These are phyloP conservation scores for Sarcoramphus papa DNA, from an alignment of 2,797 vertebrate species.

Conservation along the genomic window DNA sequence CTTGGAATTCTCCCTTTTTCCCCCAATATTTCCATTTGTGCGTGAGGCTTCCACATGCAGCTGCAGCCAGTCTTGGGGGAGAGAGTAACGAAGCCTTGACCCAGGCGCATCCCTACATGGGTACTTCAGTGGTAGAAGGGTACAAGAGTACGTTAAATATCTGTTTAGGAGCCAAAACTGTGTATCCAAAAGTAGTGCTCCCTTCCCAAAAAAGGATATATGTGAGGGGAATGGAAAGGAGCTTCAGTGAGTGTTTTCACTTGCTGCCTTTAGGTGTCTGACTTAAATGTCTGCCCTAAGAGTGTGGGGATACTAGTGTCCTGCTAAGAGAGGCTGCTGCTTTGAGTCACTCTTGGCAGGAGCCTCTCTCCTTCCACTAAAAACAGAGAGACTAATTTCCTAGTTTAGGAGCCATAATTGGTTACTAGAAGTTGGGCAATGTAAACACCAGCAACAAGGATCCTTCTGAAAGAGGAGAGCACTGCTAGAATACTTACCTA, in stretches of 20 bases:
- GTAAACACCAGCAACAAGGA: not conserved
- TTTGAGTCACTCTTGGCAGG: not conserved
- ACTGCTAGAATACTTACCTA: not conserved
- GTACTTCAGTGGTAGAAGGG: not conserved
- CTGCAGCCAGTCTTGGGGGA: not conserved
- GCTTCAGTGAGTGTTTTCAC: not conserved
- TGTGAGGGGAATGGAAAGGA: not conserved
- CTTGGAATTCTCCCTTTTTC: not conserved
- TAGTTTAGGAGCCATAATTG: not conserved
- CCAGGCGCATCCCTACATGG: not conserved
- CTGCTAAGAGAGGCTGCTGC: not conserved
- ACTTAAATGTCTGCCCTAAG: not conserved
- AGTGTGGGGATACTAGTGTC: not conserved
- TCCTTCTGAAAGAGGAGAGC: not conserved
- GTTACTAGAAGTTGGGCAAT: not conserved
- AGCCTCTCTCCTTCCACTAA: not conserved
- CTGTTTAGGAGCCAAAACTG: not conserved
- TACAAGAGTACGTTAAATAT: not conserved
- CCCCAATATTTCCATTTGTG: not conserved
- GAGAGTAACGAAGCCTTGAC: not conserved
- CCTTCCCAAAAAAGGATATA: not conserved
- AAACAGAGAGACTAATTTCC: not conserved
- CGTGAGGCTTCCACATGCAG: not conserved
- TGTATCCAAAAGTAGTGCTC: not conserved
- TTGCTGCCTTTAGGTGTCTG: not conserved